Evolutionary conservation across 2,797 vertebrate genomes (phyloP), one percentile per base, ranked within the genome.

Genomic region (Paedocypris micromegethes): DNA sequence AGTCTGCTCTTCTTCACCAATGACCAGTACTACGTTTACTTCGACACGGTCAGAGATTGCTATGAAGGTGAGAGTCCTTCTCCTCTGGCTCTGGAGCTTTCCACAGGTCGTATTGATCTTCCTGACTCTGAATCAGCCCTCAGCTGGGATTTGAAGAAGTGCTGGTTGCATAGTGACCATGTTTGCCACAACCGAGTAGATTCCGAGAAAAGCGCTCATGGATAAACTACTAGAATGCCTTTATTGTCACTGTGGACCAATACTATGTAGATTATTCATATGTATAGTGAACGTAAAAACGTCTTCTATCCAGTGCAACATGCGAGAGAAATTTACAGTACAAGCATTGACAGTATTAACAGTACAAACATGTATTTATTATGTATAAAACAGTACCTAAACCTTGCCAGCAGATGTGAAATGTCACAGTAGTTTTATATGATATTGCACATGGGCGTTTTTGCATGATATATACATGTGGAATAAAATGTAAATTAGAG

Each of bases 1-100:
- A 98, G 96, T 74, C 94, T 99, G 8, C 93, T 98, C 44, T 98
- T 98, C 89, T 97, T 98, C 88, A 98, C 94, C 84, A 98, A 98
- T 1, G 96, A 98, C 82, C 93, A 98, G 84, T 98, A 94, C 93
- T 98, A 98, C 5, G 94, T 98, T 75, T 98, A 98, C 91, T 98
- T 98, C 0, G 92, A 93, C 84, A 98, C 96, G 0, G 84, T 98
- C 72, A 87, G 96, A 6, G 96, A 99, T 87, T 99, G 96, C 86
- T 98, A 98, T 0, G 96, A 99, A 82, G 96, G 96, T 99, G 82
- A 89, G 88, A 9, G 43, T 47, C 37, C 5, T 4, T 44, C 76
- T 82, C 84, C 83, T 68, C 86, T 78, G 23, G 23, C 23, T 23
- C 23, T 23, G 23, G 23, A 23, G 23, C 23, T 23, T 23, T 23